These are phyloP conservation scores for Venturia canescens DNA, from an alignment of 1,140 invertebrate species.

Conservation along the genomic window DNA sequence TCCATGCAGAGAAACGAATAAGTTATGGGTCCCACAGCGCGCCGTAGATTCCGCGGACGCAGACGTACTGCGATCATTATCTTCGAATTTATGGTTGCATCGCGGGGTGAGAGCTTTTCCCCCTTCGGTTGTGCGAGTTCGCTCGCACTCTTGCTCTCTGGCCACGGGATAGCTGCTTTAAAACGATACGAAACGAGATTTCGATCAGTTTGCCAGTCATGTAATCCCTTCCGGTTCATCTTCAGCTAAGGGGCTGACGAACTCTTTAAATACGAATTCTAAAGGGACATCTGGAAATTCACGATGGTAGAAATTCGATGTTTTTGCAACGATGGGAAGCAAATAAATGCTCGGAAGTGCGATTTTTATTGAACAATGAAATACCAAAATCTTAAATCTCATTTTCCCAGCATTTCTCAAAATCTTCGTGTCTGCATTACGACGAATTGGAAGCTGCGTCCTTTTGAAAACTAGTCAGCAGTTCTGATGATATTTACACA, in stretches of 20 bases:
- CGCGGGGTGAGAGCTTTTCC: conserved; percentile 47
- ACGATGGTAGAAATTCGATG: no score
- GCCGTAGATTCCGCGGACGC: conserved; percentile 72
- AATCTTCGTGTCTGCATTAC: no score
- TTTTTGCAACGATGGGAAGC: no score
- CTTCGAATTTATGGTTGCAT: conserved; percentile 71
- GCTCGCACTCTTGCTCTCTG: conserved; percentile 17
- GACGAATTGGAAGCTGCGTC: no score
- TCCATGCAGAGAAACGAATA: conserved; percentile 67
- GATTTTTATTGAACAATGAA: no score
- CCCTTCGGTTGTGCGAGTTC: conserved; percentile 19
- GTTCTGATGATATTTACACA: no score
- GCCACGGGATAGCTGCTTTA: conserved; percentile 32
- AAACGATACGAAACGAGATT: conserved; percentile 25
- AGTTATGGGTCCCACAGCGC: conserved; percentile 74
- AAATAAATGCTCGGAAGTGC: no score
- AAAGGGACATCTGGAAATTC: no score
- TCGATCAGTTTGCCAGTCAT: neutral
- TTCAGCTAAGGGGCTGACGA: neutral
- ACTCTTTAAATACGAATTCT: no score
- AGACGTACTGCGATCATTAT: conserved; percentile 76
- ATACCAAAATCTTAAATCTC: no score
- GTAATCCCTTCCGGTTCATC: neutral
- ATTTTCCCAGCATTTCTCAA: no score
- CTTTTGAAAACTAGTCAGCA: no score